These are phyloP conservation scores for Mythimna vitellina DNA, from an alignment of 2,888 invertebrate genomes.

Conservation along the genomic window DNA sequence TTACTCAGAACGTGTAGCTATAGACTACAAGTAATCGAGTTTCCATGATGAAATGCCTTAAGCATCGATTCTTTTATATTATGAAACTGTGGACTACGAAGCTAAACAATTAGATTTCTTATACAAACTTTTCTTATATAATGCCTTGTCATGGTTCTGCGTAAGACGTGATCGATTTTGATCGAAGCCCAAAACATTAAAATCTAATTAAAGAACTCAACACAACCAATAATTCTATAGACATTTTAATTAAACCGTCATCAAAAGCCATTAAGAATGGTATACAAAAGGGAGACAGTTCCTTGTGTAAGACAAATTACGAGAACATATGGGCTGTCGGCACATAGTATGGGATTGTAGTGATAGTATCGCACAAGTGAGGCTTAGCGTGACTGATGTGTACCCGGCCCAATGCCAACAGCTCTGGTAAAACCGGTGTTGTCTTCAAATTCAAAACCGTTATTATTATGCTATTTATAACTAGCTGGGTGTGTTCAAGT, in stretches of 20 bases:
- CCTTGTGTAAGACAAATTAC: conserved; percentile 67
- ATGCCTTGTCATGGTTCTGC: not conserved
- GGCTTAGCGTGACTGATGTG: conserved; percentile 72
- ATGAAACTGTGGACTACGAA: not conserved
- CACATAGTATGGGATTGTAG: conserved; percentile 65
- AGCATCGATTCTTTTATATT: not conserved
- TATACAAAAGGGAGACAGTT: conserved; percentile 51
- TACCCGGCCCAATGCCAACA: conserved; percentile 51
- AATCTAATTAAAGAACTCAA: conserved; percentile 28
- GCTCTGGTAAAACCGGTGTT: conserved; percentile 37
- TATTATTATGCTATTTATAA: conserved; percentile 34
- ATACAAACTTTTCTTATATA: not conserved
- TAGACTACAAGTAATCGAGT: conserved; percentile 1
- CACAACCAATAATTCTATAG: conserved; percentile 13
- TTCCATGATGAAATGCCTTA: not conserved
- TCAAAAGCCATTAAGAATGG: conserved; percentile 42
- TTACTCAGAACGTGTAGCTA: not conserved
- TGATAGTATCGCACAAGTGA: conserved; percentile 67
- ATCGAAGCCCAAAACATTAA: conserved; percentile 25
- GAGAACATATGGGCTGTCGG: conserved; percentile 66
- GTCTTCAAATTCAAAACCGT: conserved; percentile 50
- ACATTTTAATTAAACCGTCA: conserved; percentile 48
- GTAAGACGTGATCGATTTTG: conserved; percentile 1
- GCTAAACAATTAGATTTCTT: not conserved
- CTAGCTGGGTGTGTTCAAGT: conserved; percentile 6